Base-by-base conservation (phyloP, 2,888 invertebrate genomes). In the Unio delphinus region DNA sequence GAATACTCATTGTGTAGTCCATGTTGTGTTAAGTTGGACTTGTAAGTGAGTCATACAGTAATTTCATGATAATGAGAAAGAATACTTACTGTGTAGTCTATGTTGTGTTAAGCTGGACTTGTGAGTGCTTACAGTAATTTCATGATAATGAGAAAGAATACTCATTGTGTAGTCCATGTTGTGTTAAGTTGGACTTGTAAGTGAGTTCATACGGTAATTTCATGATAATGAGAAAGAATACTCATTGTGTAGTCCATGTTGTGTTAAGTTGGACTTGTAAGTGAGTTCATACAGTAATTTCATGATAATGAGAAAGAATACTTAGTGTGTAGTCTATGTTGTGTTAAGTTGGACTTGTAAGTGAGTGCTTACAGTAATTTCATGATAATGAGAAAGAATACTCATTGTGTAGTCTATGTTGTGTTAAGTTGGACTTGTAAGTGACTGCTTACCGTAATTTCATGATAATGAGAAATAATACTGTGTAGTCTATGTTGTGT, bases 101-200 rank as follows among this genome's bases (percentile, higher is more conserved):
- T 69, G 1, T 69, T 73, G n/a, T 23, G 23, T 23, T 23, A 23
- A 18, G 58, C 1, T n/a, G 58, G n/a, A 23, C 26, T 23, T 23
- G 3, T 20, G 58, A 23, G 58, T 26, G 2, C 8, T 1, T 26
- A 23, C 23, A 17, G 20, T n/a, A 58, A 23, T 7, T 26, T 61
- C n/a, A 61, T 8, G 2, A 23, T 17, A 23, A 15, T 55, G 58
- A 58, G n/a, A 26, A 55, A 17, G 18, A 45, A 34, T 34, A 66
- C 78, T 69, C 69, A 83, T 81, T 17, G 69, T 72, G 68, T 82
- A 83, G 56, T 66, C 61, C 15, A 75, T 69, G 1, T 69, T 73
- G n/a, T 23, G 23, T 23, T 23, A 23, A 18, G 58, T 8, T n/a
- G 58, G n/a, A 23, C 26, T 23, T 23, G 3, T 26, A 18, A 58